Evolutionary conservation across 1,140 invertebrate genomes (phyloP).

Genomic region (Physella acuta): DNA sequence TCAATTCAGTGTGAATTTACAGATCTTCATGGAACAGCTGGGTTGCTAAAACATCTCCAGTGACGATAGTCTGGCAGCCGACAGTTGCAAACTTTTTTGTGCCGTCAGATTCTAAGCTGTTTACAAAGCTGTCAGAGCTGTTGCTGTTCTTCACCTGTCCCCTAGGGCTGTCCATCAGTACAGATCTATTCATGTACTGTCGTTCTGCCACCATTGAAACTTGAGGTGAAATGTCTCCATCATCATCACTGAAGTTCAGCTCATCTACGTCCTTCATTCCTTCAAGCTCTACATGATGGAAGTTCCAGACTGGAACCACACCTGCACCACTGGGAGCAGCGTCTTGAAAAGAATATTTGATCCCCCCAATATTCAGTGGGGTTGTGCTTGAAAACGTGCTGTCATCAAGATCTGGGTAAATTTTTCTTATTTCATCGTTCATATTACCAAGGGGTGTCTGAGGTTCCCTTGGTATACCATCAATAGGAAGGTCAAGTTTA

Average conservation of each 20-base stretch:
- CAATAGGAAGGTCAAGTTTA: constrained; percentile 43
- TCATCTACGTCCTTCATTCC: constrained; percentile 51
- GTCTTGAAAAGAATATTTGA: constrained; percentile 53
- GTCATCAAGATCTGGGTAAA: constrained; percentile 52
- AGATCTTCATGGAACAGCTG: constrained; percentile 60
- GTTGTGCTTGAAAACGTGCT: constrained; percentile 40
- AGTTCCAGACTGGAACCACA: constrained; percentile 59
- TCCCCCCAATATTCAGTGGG: constrained; percentile 47
- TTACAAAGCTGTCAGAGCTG: constrained; percentile 13
- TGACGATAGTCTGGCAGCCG: constrained; percentile 59
- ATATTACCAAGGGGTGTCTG: constrained; percentile 44
- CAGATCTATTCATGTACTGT: constrained; percentile 57
- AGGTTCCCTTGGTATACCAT: constrained; percentile 42
- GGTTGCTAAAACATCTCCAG: constrained; percentile 59
- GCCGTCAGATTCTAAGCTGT: constrained; percentile 11
- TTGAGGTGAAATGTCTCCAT: constrained; percentile 37
- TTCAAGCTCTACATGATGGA: constrained; percentile 49
- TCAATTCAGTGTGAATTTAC: constrained; percentile 22
- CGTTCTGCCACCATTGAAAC: constrained; percentile 58
- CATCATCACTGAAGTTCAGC: constrained; percentile 49
- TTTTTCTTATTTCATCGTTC: constrained; percentile 52
- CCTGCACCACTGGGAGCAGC: constrained; percentile 57
- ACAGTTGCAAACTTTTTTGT: constrained; percentile 36
- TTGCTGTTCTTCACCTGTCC: constrained; percentile 22
- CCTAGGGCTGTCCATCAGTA: constrained; percentile 50